Evolutionary conservation across 2,113 vertebrate species (phyloP), one percentile per base, ranked within the genome.

Genomic region (Tenebrosternarchus preto): DNA sequence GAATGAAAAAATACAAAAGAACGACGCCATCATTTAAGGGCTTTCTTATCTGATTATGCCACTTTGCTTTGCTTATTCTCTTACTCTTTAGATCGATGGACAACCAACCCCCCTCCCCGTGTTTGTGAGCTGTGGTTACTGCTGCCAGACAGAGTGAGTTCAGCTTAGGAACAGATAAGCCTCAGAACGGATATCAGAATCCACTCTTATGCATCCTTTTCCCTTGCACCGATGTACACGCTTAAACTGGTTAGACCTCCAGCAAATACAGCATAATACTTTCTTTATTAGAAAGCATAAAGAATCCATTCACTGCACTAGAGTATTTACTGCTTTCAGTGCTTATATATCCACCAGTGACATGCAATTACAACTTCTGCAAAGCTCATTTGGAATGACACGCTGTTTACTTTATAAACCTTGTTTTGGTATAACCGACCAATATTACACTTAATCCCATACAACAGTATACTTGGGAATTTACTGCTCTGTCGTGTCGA

Each of bases 101-200:
- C 80, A 82, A 84, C 72, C 85, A 84, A 83, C 83, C 83, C 39
- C 70, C 74, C 63, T 85, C 84, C 66, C 77, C 39, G 55, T 64
- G 39, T 57, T 68, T 86, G 84, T 80, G 72, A 86, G 50, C 84
- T 87, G 80, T 85, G 80, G 91, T 89, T 82, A n/a, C 22, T 67
- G 57, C 17, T 67, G 57, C 55, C 67, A 78, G 82, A 80, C 73
- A 85, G 39, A 27, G 76, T 87, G 88, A 85, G 87, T 60, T 76
- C 82, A 63, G 33, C 79, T 86, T 86, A 86, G 86, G 29, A 24
- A 24, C 17, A 56, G 61, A 68, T 31, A 15, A 56, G 61, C 15
- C 66, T 68, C 60, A 80, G 61, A 46, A 20, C 22, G 61, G 79
- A 75, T 80, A 64, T 73, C 2, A 50, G 59, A 75, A 43, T n/a